Base-by-base conservation (phyloP, 2,888 invertebrate species). In the Myathropa florea region DNA sequence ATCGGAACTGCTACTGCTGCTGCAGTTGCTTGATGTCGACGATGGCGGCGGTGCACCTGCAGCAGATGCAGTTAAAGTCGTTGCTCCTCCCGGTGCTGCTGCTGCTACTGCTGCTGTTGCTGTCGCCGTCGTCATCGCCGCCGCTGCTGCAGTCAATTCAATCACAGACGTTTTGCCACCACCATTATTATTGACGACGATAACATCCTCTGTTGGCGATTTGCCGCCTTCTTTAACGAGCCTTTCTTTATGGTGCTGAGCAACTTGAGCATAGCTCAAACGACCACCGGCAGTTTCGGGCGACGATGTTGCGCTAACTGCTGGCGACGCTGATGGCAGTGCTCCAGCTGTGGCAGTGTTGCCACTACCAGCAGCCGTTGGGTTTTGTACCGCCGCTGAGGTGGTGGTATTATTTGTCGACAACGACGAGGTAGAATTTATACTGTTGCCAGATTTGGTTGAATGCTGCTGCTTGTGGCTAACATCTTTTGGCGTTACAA, bases 181-280 rank as follows among this genome's bases (percentile, higher is more conserved):
- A 63, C 77, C 64, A 80, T 83, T 79, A 63, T 75, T 77, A 82
- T 82, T 63, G 60, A 60, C 71, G 10, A 21, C 57, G 61, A 46
- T 67, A 67, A 73, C 84, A 12, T 57, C 12, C 26, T 68, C 14
- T 23, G 83, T 30, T 71, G 39, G 46, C 23, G 78, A 64, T 46
- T 83, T 78, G 18, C 82, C 83, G 28, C 78, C 82, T 78, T 79
- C 84, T n/a, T n/a, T n/a, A 55, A 88, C 90, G 14, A 89, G 77
- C 75, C 92, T 91, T 88, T 94, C 94, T 89, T 94, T 94, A 89
- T 94, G 94, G 90, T 95, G 94, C 90, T 95, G 95, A 53, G 95
- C 95, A 83, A 95, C 95, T 92, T 95, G 95, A 84, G 95, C 95
- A 91, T 95, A 95, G 91, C 95, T 95, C 91, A 95, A 93, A 67